Evolutionary conservation across 2,797 vertebrate species (phyloP), one percentile per base, ranked within the genome.

Genomic region (Mionectes olivaceus): DNA sequence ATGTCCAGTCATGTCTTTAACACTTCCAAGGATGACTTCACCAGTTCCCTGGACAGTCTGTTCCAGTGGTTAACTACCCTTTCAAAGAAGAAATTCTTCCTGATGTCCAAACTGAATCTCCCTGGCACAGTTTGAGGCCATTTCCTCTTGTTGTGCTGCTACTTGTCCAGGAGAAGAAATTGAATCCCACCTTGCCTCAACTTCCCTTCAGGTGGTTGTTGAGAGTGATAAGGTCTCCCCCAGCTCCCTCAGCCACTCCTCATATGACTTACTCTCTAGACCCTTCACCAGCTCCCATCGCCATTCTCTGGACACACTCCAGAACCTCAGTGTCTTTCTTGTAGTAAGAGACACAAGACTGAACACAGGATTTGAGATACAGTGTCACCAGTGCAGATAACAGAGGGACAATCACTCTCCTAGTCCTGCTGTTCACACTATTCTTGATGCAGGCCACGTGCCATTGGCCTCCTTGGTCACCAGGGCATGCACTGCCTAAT

Each of bases 91-190:
- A 67, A 81, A 41, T 22, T 60, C 17, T 18, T 74, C 21, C 37
- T 67, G 19, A 22, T 52, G 17, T 46, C 24, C 12, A 46, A 7
- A 17, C 5, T 33, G 16, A 39, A 15, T 24, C 13, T 64, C 13
- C 0, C 0, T 37, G 19, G 16, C 10, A 19, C 15, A 65, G 2
- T 6, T 11, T 67, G 53, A 39, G 17, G 21, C 14, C 18, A 16
- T 35, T 15, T 19, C 14, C 11, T 60, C 30, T 59, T 46, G 14
- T 39, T 3, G 11, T 74, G 2, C 32, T 47, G 73, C 17, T 53
- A 46, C 24, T 3, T 4, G 5, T 7, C 2, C 13, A 17, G 37
- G 13, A 59, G 13, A 46, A 53, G 13, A 39, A 13, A 24, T 14
- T 5, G 2, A 64, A 23, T 23, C 33, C 32, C 27, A 43, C 7